Conservation (phyloP, 2,888 invertebrate genomes). For the Drosophila koepferae region DNA sequence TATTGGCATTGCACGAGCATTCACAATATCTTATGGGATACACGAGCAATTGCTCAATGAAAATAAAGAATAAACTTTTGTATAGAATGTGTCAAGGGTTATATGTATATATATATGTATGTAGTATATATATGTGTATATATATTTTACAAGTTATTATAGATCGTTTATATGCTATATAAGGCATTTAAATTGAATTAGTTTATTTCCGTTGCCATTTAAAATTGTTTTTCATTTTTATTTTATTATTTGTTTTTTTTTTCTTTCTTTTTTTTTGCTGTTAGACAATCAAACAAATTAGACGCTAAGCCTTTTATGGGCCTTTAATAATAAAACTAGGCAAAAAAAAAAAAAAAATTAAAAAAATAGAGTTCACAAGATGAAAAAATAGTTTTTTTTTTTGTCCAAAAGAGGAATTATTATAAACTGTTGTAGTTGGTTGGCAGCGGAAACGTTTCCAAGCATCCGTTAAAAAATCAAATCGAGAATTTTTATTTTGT, state of each 20-base stretch:
- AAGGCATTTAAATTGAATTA: constrained; percentile 43
- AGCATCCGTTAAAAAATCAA: constrained; percentile 57
- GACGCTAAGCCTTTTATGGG: constrained; percentile 72
- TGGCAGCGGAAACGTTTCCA: constrained; percentile 63
- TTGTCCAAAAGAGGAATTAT: constrained; percentile 69
- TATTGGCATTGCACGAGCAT: neutral
- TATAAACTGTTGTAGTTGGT: constrained; percentile 52
- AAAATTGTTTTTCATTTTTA: constrained; percentile 59
- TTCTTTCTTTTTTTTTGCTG: constrained; percentile 52
- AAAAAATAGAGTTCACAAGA: constrained; percentile 25
- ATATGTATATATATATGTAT: constrained; percentile 2
- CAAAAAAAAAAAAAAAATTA: constrained; percentile 44
- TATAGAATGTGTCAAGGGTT: constrained; percentile 9
- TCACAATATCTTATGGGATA: neutral
- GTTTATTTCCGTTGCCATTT: constrained; percentile 75
- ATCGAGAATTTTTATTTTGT: constrained; percentile 23
- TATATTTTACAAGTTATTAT: constrained; percentile 23
- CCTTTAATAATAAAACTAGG: constrained; percentile 69
- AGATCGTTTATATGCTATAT: constrained; percentile 12
- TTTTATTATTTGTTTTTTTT: constrained; percentile 25
- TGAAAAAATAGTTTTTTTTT: constrained; percentile 30
- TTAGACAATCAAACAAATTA: constrained; percentile 80
- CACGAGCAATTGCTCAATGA: neutral
- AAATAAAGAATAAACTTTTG: neutral
- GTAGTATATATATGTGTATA: neutral